phyloP scores from a whole-genome alignment of 2,888 invertebrate genomes.

The Cataglyphis albicans region DNA sequence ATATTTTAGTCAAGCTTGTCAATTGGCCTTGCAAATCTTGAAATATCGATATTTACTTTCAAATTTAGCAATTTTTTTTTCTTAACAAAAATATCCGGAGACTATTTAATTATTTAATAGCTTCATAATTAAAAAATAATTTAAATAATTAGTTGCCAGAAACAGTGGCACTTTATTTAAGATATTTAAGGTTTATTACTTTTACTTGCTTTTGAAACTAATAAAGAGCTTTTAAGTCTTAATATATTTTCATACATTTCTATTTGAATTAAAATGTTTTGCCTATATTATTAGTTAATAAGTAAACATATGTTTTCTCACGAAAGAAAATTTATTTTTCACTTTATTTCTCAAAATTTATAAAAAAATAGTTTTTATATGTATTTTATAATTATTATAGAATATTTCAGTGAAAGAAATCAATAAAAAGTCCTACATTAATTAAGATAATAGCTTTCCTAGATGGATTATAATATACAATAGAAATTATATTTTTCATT shows the following conservation, averaged over 20 bases:
- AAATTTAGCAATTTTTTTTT: neutral
- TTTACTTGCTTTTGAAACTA: neutral
- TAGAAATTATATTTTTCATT: neutral
- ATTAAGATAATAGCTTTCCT: neutral
- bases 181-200: too few species aligned
- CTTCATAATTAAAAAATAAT: neutral
- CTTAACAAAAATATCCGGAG: neutral
- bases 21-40: neutral
- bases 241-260: neutral
- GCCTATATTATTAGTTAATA: neutral
- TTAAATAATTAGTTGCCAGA: too few species aligned
- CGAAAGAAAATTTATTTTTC: neutral
- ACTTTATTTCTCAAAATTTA: conserved; percentile 12
- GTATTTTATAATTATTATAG: neutral
- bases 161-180: too few species aligned
- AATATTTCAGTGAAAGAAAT: neutral
- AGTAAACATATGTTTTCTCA: neutral
- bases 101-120: conserved; percentile 19
- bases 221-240: neutral
- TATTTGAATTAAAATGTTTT: neutral
- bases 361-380: neutral
- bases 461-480: neutral
- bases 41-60: neutral
- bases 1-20: neutral
- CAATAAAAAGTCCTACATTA: neutral